These are phyloP conservation scores for Drosophila micromelanica DNA, from an alignment of 1,140 invertebrate species.

Conservation along the genomic window DNA sequence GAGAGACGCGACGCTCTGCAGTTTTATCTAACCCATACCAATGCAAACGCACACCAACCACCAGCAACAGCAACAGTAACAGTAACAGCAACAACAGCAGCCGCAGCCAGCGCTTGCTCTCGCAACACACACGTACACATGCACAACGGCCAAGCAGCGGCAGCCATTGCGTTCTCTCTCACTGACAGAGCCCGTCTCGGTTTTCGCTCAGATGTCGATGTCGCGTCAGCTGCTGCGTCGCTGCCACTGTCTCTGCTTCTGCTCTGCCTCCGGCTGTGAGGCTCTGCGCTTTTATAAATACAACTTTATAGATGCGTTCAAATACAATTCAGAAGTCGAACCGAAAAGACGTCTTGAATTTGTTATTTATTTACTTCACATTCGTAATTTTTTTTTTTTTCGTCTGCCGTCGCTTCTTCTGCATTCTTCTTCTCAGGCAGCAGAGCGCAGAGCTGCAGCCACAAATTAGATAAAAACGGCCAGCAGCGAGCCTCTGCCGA, in stretches of 20 bases:
- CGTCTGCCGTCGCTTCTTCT: conserved; percentile 11
- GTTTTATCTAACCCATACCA: conserved; percentile 78
- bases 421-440: conserved; percentile 27
- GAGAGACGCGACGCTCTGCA: conserved; percentile 48
- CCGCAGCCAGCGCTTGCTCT: conserved; percentile 15
- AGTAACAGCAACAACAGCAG: conserved; percentile 40
- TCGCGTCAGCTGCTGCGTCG: conserved; percentile 43
- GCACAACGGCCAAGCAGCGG: conserved; percentile 13
- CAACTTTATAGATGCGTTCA: conserved; percentile 68
- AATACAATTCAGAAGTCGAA: conserved; percentile 56
- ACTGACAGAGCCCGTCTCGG: conserved; percentile 13
- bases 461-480: conserved; percentile 44
- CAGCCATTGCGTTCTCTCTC: conserved; percentile 55
- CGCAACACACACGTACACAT: conserved; percentile 13
- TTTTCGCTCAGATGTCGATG: conserved; percentile 46
- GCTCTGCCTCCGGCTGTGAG: conserved; percentile 38
- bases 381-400: conserved; percentile 18
- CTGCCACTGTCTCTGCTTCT: conserved; percentile 28
- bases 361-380: conserved; percentile 37
- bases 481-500: conserved; percentile 33
- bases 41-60: conserved; percentile 22
- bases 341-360: conserved; percentile 56
- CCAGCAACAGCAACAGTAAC: conserved; percentile 32
- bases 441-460: conserved; percentile 17
- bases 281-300: conserved; percentile 78